Percentiles rank a stretch among this genome's conserved stretches.
phyloP scores from a whole-genome alignment of 2,113 vertebrate species.

The Salvelinus alpinus region DNA sequence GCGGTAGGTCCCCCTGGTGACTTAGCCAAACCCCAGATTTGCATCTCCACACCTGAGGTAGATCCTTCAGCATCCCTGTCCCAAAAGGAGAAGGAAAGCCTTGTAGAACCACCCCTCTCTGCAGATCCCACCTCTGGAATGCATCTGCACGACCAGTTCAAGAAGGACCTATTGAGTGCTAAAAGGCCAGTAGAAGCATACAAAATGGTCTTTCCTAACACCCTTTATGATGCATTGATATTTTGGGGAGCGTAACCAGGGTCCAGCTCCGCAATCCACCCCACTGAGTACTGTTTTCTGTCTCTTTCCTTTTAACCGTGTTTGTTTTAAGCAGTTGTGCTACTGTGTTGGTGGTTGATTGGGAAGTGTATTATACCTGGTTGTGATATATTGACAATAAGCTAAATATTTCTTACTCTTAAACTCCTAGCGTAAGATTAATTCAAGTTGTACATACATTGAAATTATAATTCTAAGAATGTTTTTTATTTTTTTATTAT shows the following conservation, averaged over 20 bases:
- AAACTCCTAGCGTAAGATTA: too few relatives aligned
- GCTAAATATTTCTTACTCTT: neutral
- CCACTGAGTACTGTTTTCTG: constrained; percentile 29
- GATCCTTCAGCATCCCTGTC: constrained; percentile 62
- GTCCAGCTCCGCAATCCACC: constrained; percentile 60
- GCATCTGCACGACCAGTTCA: constrained; percentile 70
- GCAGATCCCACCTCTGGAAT: constrained; percentile 61
- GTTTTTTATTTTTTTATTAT: neutral
- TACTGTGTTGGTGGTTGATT: neutral
- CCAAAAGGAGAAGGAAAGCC: constrained; percentile 62
- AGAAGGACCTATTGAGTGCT: constrained; percentile 74
- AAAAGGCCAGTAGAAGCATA: constrained; percentile 96
- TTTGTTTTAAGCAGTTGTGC: neutral
- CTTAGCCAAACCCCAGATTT: constrained; percentile 53
- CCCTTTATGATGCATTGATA: constrained; percentile 88
- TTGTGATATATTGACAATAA: neutral
- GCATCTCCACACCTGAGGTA: constrained; percentile 62
- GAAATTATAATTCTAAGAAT: too few relatives aligned
- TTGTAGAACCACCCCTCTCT: constrained; percentile 63
- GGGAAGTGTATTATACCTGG: neutral
- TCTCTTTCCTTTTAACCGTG: constrained; percentile 17
- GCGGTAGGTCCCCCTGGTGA: constrained; percentile 56
- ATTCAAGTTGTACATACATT: too few relatives aligned
- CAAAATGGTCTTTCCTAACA: constrained; percentile 82
- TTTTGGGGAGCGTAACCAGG: constrained; percentile 41